phyloP scores from a whole-genome alignment of 2,113 vertebrate species.

The Raphicerus campestris region DNA sequence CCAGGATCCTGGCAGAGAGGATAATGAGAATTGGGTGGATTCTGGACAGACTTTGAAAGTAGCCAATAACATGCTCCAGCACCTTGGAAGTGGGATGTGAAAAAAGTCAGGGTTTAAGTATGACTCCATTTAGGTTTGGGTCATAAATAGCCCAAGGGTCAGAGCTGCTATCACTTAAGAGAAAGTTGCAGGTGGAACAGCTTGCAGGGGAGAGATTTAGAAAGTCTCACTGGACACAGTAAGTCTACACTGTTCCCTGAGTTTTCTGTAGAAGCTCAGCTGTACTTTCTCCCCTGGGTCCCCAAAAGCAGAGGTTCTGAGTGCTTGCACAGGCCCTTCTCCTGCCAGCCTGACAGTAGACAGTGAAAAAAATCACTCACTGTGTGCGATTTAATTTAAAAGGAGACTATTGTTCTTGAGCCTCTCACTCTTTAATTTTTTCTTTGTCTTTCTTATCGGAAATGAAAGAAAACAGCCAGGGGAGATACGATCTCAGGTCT shows the following conservation, averaged over 20 bases:
- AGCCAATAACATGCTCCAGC: neutral
- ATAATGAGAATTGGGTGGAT: neutral
- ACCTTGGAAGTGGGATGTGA: neutral
- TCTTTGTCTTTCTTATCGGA: slow-evolving; percentile 46
- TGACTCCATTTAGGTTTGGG: neutral
- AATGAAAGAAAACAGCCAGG: slow-evolving; percentile 63
- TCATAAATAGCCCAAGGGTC: neutral
- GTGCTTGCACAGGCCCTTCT: neutral
- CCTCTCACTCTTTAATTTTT: slow-evolving; percentile 19
- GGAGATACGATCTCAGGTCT: slow-evolving; percentile 60
- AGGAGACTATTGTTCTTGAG: slow-evolving; percentile 49
- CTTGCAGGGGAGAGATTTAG: neutral
- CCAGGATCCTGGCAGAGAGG: neutral
- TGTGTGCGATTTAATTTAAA: slow-evolving; percentile 42
- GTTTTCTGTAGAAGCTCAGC: neutral
- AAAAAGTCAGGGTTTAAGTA: neutral
- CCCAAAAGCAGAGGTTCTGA: neutral
- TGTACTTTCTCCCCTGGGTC: neutral
- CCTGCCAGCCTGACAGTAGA: neutral
- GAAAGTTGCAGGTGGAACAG: neutral
- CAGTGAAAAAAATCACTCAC: slow-evolving; percentile 13
- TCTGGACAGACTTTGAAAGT: neutral
- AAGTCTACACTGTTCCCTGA: neutral
- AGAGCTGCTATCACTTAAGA: neutral
- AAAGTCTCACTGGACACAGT: neutral